A percentile compares a stretch with the other conserved stretches of the same genome.
phyloP scores from a whole-genome alignment of 2,797 vertebrate genomes.

The Mormyrops boulengeri region DNA sequence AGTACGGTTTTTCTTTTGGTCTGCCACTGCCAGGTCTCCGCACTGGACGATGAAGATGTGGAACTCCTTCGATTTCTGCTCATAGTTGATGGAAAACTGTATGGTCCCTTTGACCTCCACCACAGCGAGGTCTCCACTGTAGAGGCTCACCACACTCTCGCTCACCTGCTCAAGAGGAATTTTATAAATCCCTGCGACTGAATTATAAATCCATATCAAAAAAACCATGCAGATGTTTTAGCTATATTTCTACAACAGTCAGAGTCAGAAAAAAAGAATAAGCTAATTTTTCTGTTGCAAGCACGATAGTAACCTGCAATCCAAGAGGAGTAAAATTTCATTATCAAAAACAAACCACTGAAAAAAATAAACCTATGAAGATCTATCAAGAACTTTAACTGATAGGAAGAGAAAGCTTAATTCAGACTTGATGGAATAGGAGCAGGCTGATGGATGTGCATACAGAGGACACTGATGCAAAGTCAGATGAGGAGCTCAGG shows the following conservation, averaged over 20 bases:
- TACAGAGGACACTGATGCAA: slow-evolving; percentile 84
- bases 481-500: slow-evolving; percentile 78
- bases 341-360: not conserved
- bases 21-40: slow-evolving; percentile 75
- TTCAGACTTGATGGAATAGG: not conserved
- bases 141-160: slow-evolving; percentile 77
- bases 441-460: slow-evolving; percentile 52
- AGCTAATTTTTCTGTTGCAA: not conserved
- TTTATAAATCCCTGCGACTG: not conserved
- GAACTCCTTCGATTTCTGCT: slow-evolving; percentile 78
- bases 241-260: not conserved
- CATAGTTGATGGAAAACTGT: slow-evolving; percentile 83
- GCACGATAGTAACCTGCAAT: not conserved
- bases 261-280: not conserved
- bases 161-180: slow-evolving; percentile 62
- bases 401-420: not conserved
- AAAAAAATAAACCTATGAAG: not conserved
- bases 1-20: slow-evolving; percentile 75
- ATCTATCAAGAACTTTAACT: not conserved
- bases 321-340: not conserved
- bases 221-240: not conserved
- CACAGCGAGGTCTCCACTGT: slow-evolving; percentile 67
- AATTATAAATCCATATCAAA: not conserved
- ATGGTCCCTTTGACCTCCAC: slow-evolving; percentile 79
- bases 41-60: slow-evolving; percentile 86